Percentiles rank a stretch among this genome's conserved stretches.
Evolutionary conservation across 2,797 vertebrate species (phyloP).

Genomic region (Atherinosoma microstoma): DNA sequence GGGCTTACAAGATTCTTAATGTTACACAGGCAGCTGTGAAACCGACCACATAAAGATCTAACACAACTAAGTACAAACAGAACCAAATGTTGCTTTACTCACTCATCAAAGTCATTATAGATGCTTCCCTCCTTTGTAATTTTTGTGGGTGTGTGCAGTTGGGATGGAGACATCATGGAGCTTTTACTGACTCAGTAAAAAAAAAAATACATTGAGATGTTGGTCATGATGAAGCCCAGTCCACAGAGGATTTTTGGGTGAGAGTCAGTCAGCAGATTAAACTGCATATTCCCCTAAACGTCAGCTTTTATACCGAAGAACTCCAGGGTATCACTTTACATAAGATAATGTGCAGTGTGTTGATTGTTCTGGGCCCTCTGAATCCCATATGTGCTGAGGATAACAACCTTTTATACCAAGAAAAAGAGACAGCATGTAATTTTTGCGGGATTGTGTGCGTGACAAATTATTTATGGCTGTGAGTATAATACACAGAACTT

Average conservation of each 20-base stretch:
- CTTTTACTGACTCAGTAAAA: constrained; percentile 9
- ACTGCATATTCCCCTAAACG: constrained; percentile 8
- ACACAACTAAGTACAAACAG: constrained; percentile 35
- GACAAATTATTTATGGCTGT: constrained; percentile 3
- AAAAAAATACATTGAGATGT: neutral
- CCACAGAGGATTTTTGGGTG: constrained; percentile 8
- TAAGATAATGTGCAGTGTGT: constrained; percentile 14
- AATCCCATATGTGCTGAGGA: constrained; percentile 14
- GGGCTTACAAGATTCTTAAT: constrained; percentile 16
- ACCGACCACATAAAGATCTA: constrained; percentile 47
- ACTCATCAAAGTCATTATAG: constrained; percentile 37
- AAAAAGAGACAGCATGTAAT: constrained; percentile 2
- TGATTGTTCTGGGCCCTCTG: constrained; percentile 30
- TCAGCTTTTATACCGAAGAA: constrained; percentile 12
- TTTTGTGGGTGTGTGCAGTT: constrained; percentile 16
- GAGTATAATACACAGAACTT: neutral
- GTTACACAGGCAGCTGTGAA: constrained; percentile 40
- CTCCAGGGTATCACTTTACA: constrained; percentile 10
- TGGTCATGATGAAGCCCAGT: neutral
- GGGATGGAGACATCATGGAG: neutral
- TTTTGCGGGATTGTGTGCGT: neutral
- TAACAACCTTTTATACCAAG: neutral
- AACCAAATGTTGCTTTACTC: constrained; percentile 23
- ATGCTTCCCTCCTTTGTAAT: constrained; percentile 26
- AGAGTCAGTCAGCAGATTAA: constrained; percentile 9